These are phyloP conservation scores for Bothrops alternatus DNA, from an alignment of 2,797 vertebrate species.

Conservation along the genomic window DNA sequence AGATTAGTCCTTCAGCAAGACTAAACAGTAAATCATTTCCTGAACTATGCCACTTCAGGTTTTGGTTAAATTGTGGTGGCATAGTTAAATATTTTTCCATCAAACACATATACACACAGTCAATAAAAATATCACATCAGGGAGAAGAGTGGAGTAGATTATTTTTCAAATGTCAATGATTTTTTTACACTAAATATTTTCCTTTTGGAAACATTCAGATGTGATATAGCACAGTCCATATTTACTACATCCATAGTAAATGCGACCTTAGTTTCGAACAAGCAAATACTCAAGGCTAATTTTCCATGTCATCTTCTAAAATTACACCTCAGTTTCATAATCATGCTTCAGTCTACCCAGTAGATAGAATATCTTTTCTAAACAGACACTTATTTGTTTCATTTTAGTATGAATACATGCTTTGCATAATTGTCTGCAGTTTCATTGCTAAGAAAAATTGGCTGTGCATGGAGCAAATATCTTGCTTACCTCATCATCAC, in stretches of 20 bases:
- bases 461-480: neutral
- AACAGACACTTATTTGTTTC: neutral
- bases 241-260: neutral
- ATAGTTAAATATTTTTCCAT: neutral
- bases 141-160: neutral
- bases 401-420: neutral
- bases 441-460: neutral
- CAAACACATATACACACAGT: neutral
- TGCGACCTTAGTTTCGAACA: neutral
- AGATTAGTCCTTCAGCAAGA: neutral
- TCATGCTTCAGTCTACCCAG: neutral
- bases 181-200: neutral
- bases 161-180: neutral
- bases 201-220: neutral
- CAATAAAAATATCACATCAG: neutral
- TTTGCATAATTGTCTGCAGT: neutral
- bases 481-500: slow-evolving; percentile 88
- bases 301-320: neutral
- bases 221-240: neutral
- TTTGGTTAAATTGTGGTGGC: neutral
- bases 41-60: neutral
- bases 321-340: neutral
- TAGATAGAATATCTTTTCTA: neutral
- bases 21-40: neutral
- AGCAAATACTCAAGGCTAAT: neutral